Base-by-base conservation (phyloP, 2,113 vertebrate genomes). In the Lepidothrix coronata region DNA sequence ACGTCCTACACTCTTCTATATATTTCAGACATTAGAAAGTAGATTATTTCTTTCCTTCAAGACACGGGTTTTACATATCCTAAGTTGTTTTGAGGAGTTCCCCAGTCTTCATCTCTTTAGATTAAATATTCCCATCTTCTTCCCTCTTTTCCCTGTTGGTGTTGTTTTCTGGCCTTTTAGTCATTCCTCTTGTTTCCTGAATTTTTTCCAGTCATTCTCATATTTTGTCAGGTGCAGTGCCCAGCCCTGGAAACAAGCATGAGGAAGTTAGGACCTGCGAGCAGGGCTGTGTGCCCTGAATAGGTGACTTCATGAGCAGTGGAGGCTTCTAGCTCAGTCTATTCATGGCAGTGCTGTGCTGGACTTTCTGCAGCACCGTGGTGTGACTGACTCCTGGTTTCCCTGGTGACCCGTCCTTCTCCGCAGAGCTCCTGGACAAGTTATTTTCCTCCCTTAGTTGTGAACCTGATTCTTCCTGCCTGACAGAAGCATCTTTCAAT, bases 401-500 rank as follows among this genome's bases (percentile, higher is more conserved):
- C 11, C 18, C 6, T 48, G 30, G 23, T 72, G 74, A 75, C 33
- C 70, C 1, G 0, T 46, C 44, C 17, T 75, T 82, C 52, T 73
- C 44, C 74, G 70, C 19, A 58, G 10, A 67, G 25, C n/a, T 88
- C 75, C 67, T 76, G 79, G 58, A 48, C 43, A 66, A 71, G 30
- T 76, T 63, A 9, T 72, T 88, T 72, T 73, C 31, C 35, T 73
- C 28, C 27, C 1, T 4, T 49, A 77, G 55, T 21, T 89, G 46
- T 58, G 65, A 89, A 66, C 37, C 51, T 92, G 31, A 52, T 54
- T 70, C 31, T 76, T 92, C 58, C 30, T 76, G 49, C 54, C 35
- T 73, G 59, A 63, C 16, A 85, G 67, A 89, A 76, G 19, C 72
- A 91, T 74, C 68, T 91, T 92, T 88, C 68, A 44, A 10, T 84